A percentile compares a stretch with the other conserved stretches of the same genome.
Evolutionary conservation across 2,888 invertebrate genomes (phyloP).

Genomic region (Strigamia transsilvanica): DNA sequence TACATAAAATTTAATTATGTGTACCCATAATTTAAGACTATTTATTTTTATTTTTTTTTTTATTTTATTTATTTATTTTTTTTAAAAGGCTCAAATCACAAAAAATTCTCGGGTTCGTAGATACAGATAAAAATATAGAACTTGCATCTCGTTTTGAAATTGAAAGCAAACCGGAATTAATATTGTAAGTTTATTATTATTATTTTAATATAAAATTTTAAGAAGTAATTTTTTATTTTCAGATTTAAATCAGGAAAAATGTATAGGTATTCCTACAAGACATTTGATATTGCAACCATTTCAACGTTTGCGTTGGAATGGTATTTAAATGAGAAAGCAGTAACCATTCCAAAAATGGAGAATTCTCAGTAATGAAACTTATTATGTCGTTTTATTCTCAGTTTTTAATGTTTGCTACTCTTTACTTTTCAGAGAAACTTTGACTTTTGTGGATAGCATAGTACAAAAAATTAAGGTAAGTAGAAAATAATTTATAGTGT

Average conservation of each 20-base stretch:
- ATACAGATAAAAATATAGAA: constrained; percentile 13
- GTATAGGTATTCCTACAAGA: neutral
- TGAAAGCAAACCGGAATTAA: neutral
- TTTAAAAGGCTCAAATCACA: neutral
- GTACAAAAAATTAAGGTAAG: neutral
- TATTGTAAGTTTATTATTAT: constrained; percentile 4
- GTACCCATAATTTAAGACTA: neutral
- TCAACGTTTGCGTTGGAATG: neutral
- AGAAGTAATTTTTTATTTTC: neutral
- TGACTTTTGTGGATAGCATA: neutral
- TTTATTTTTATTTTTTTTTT: too few species aligned
- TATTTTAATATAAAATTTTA: neutral
- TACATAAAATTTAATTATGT: neutral
- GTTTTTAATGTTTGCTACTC: neutral
- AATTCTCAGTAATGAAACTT: neutral
- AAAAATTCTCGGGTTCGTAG: neutral
- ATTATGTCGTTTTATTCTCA: neutral
- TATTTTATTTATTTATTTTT: too few species aligned
- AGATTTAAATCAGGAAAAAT: constrained; percentile 16
- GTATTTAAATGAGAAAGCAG: neutral
- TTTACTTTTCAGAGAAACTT: neutral
- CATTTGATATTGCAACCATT: neutral
- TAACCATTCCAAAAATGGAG: neutral
- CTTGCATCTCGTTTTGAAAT: neutral
- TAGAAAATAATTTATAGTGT: neutral